A percentile compares a stretch with the other conserved stretches of the same genome.
These are phyloP conservation scores for Palythoa caribaeorum DNA, from an alignment of 92 coral and sea anemone species.

Conservation along the genomic window DNA sequence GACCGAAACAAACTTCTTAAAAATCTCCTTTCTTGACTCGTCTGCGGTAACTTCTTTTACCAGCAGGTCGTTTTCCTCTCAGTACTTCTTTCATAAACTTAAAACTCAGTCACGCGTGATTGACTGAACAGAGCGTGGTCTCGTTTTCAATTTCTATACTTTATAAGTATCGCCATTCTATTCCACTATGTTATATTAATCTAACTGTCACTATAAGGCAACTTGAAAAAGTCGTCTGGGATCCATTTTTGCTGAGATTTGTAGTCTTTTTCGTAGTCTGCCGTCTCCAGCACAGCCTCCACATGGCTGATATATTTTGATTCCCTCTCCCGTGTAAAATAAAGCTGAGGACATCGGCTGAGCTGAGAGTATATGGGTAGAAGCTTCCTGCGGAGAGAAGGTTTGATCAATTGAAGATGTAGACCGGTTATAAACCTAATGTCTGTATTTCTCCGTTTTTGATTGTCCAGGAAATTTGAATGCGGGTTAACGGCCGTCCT, in stretches of 20 bases:
- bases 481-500: no score
- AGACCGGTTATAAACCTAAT: no score
- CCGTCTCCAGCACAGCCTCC: conserved; percentile 51
- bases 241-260: conserved; percentile 4
- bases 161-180: not conserved
- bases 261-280: conserved; percentile 48
- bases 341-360: conserved; percentile 66
- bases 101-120: no score
- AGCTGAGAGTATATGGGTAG: conserved; percentile 75
- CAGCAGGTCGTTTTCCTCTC: no score
- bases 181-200: not conserved
- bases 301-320: conserved; percentile 59
- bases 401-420: no score
- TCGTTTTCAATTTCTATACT: no score
- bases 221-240: conserved; percentile 37
- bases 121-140: no score
- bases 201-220: conserved; percentile 15
- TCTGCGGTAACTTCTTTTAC: no score
- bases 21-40: no score
- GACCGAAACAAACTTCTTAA: no score
- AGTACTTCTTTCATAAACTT: no score
- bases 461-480: no score
- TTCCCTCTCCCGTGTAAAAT: conserved; percentile 70
- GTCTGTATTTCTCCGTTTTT: not conserved
- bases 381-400: conserved; percentile 54